Evolutionary conservation across 2,888 invertebrate genomes (phyloP), one percentile per base, ranked within the genome.

Genomic region (Cephus nigrinus): DNA sequence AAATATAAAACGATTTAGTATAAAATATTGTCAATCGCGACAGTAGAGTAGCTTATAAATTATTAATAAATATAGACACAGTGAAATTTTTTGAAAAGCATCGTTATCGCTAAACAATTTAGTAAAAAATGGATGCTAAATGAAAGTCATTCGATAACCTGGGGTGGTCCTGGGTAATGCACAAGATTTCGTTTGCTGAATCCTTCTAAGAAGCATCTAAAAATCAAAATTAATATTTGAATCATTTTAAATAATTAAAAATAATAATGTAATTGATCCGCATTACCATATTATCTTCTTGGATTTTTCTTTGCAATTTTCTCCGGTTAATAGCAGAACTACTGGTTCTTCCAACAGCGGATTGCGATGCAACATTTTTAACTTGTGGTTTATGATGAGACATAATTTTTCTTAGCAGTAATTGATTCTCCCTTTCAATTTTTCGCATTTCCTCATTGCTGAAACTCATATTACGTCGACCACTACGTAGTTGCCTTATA

Each of bases 251-350:
- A 55, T 23, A 75, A 68, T 74, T 34, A 36, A 69, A 73, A 74
- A n/a, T 11, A 74, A 78, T 32, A 31, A 15, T 30, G 69, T 71
- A 1, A 73, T 23, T 68, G 69, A 15, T 72, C 55, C 33, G 71
- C 78, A 89, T 82, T 89, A 93, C 93, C 92, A 92, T 86, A 86
- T 93, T 93, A 80, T 93, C 93, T 80, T 89, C 88, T 80, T 93
- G 92, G 81, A 93, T 93, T 82, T 91, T 90, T 77, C 88, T 89
- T 80, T 93, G 93, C 33, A 92, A 90, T 80, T 89, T 91, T 77
- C 88, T 90, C 73, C 93, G 88, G 83, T 93, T 93, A 71, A 93
- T 91, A 23, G 93, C 92, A 55, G 93, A 93, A 40, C 90, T 92
- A 73, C 91, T 87, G 4, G 84, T 73, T 79, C 85, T 86, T 1